Evolutionary conservation across 2,888 invertebrate genomes (phyloP), one percentile per base, ranked within the genome.

Genomic region (Leptogaster cylindrica): DNA sequence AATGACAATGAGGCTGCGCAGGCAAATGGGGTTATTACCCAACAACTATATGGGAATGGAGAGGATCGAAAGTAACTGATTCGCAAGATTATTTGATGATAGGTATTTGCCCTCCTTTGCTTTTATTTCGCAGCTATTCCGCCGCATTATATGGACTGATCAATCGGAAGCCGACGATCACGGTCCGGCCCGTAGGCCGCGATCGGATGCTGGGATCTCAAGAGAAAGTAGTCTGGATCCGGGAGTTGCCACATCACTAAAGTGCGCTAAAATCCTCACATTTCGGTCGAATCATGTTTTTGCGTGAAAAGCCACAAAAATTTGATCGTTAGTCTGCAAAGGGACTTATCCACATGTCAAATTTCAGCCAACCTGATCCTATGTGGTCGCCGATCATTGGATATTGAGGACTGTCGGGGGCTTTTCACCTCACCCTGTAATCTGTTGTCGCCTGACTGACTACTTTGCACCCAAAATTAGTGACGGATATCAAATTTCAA

Each of bases 351-450:
- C 50, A 65, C 39, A 65, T 65, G 65, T 65, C 65, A 44, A 51
- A 52, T 65, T 65, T 39, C 44, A 65, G 12, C 64, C 48, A 48
- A 64, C n/a, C 14, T 41, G 39, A 52, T 41, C 39, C 39, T 28
- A 52, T 65, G 65, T 65, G 65, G 52, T 65, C 52, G 14, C 18
- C 51, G 18, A 51, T 52, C 65, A 65, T 65, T 52, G 51, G 65
- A 51, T 28, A 27, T 20, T 28, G 36, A 1, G 25, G 27, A 27
- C 10, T 52, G 65, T 65, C 20, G 18, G 51, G 39, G 31, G 44
- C 31, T 52, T 41, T 52, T 65, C 52, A 41, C 65, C 65, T 44
- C 31, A 18, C 28, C 18, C 33, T 18, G 36, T 39, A 65, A 65
- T 65, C 51, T 65, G 28, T 41, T 23, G 28, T 65, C 52, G 65